Evolutionary conservation across 2,797 vertebrate genomes (phyloP).

Genomic region (Sarcoramphus papa): DNA sequence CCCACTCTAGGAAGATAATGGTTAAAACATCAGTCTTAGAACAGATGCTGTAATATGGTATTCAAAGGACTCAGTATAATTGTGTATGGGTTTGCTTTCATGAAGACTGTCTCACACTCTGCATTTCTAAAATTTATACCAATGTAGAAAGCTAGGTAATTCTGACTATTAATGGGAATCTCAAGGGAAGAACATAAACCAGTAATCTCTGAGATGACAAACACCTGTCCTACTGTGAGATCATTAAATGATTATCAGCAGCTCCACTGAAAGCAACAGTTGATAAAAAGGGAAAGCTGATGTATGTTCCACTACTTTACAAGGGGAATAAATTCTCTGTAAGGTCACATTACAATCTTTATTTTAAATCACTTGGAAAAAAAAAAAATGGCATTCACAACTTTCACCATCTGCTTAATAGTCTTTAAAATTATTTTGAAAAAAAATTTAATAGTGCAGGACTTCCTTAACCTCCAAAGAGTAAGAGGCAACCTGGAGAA

Average conservation of each 20-base stretch:
- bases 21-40: not conserved
- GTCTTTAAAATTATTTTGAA: not conserved
- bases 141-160: not conserved
- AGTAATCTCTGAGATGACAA: not conserved
- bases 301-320: not conserved
- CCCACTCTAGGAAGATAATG: not conserved
- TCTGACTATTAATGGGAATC: not conserved
- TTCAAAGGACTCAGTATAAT: not conserved
- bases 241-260: not conserved
- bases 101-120: not conserved
- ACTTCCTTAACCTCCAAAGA: not conserved
- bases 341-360: not conserved
- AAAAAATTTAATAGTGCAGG: not conserved
- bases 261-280: not conserved
- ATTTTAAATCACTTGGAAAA: not conserved
- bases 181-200: not conserved
- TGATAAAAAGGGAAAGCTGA: not conserved
- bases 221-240: not conserved
- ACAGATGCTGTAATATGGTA: not conserved
- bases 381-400: not conserved
- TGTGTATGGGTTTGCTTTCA: not conserved
- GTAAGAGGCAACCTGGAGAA: not conserved
- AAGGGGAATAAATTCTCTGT: not conserved
- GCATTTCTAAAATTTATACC: not conserved
- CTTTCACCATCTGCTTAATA: not conserved